phyloP scores from a whole-genome alignment of 2,797 vertebrate species.

The Sardinella longiceps region DNA sequence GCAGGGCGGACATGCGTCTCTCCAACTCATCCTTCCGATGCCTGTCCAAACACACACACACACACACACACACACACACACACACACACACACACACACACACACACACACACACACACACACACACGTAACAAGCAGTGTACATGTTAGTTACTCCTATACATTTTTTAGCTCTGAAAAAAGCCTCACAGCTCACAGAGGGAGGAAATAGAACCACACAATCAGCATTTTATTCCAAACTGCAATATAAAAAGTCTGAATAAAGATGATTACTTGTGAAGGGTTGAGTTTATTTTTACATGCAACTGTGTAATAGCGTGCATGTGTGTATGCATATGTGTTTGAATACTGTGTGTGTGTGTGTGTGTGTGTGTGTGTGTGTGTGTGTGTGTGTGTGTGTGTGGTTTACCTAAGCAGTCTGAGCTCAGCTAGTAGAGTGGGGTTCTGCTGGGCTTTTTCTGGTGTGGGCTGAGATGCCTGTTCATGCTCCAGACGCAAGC shows the following conservation, averaged over 20 bases:
- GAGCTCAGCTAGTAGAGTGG: constrained; percentile 90
- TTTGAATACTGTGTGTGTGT: not conserved
- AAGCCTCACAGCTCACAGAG: not conserved
- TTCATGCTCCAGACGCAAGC: constrained; percentile 91
- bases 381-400: constrained; percentile 4
- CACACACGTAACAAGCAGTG: not conserved
- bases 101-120: not conserved
- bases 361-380: constrained; percentile 20
- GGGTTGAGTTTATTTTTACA: not conserved
- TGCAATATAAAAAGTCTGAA: too few relatives aligned
- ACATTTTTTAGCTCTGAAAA: not conserved
- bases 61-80: constrained; percentile 36
- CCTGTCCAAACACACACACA: constrained; percentile 66
- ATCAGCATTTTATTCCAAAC: too few relatives aligned
- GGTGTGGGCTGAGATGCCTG: constrained; percentile 96
- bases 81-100: not conserved
- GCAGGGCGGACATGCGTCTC: constrained; percentile 94
- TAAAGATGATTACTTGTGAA: too few relatives aligned
- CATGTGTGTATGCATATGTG: not conserved
- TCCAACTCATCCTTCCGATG: constrained; percentile 97
- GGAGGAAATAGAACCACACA: not conserved
- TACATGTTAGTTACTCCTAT: too few relatives aligned
- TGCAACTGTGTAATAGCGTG: not conserved
- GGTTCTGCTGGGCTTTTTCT: constrained; percentile 97
- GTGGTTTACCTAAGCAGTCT: constrained; percentile 84